phyloP scores from a whole-genome alignment of 2,888 invertebrate species.

The Trisateles emortualis region DNA sequence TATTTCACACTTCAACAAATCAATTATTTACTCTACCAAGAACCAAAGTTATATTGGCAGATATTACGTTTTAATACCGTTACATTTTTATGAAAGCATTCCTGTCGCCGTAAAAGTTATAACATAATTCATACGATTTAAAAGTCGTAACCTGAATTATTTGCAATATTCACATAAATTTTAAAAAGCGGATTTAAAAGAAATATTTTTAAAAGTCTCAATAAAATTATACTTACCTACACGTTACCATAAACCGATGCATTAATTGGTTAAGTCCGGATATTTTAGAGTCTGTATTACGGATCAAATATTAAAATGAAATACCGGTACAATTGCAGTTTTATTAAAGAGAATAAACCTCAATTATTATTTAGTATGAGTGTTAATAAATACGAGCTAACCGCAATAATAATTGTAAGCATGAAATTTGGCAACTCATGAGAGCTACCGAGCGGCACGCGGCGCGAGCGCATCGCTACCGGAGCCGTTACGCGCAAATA shows the following conservation, averaged over 20 bases:
- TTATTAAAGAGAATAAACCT: constrained; percentile 50
- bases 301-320: constrained; percentile 34
- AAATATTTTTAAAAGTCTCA: constrained; percentile 19
- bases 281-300: constrained; percentile 10
- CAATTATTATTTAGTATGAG: constrained; percentile 50
- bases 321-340: constrained; percentile 48
- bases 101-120: constrained; percentile 19
- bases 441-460: constrained; percentile 65
- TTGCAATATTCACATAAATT: constrained; percentile 24
- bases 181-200: constrained; percentile 18
- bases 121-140: constrained; percentile 40
- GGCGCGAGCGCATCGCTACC: constrained; percentile 60
- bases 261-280: constrained; percentile 24
- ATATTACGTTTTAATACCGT: constrained; percentile 30
- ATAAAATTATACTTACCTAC: constrained; percentile 27
- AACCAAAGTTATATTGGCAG: constrained; percentile 3
- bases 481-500: constrained; percentile 84
- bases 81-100: constrained; percentile 40
- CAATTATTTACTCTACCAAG: constrained; percentile 15
- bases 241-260: constrained; percentile 28
- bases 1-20: constrained; percentile 27
- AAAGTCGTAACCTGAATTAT: constrained; percentile 37
- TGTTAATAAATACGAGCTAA: constrained; percentile 45
- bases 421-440: constrained; percentile 71
- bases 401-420: constrained; percentile 66